phyloP scores from a whole-genome alignment of 2,113 vertebrate genomes.

The Grus americana region DNA sequence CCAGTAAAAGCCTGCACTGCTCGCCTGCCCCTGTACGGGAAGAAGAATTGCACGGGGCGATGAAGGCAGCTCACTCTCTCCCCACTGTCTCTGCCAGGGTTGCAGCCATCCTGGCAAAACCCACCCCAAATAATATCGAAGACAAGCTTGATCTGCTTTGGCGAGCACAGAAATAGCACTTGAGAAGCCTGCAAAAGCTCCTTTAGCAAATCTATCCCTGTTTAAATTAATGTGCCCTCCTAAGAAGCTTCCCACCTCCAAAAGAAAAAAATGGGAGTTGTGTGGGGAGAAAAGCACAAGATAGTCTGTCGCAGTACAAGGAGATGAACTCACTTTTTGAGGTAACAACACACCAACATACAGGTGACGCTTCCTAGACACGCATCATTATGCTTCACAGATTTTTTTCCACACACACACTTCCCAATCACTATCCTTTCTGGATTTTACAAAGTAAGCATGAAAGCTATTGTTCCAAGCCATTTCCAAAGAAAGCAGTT shows the following conservation, averaged over 20 bases:
- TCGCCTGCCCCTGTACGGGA: fast-evolving
- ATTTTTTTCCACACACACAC: background rate
- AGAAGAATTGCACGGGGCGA: background rate
- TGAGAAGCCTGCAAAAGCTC: background rate
- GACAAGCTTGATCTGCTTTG: background rate
- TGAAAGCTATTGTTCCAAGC: conserved; percentile 64
- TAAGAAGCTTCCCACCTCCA: background rate
- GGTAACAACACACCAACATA: background rate
- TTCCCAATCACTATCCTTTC: conserved; percentile 36
- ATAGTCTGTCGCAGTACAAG: fast-evolving
- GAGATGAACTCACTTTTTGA: background rate
- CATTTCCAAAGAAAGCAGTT: conserved; percentile 61
- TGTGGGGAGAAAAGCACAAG: background rate
- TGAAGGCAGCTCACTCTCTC: background rate
- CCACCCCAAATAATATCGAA: background rate
- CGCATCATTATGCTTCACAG: background rate
- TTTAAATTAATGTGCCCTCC: background rate
- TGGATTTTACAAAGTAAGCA: conserved; percentile 43
- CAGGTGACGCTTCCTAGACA: background rate
- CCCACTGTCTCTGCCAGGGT: background rate
- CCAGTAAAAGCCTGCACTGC: background rate
- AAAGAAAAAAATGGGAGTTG: background rate
- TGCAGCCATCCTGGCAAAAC: background rate
- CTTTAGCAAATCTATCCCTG: background rate
- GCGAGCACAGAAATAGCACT: background rate